These are phyloP conservation scores for Acanthurus tractus DNA, from an alignment of 2,797 vertebrate species.

Conservation along the genomic window DNA sequence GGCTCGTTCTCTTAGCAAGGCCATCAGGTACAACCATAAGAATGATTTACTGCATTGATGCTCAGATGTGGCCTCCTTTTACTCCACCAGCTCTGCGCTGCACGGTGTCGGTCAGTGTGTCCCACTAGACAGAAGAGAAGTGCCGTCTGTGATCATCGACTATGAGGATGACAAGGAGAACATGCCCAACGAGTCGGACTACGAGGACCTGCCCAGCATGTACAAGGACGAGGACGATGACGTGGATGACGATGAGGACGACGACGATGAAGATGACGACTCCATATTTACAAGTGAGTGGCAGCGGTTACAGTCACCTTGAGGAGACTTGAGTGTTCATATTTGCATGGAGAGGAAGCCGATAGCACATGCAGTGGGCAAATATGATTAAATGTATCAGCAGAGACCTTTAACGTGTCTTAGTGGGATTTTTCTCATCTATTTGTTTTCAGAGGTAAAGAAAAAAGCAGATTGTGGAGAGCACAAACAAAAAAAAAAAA, in stretches of 20 bases:
- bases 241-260: slow-evolving; percentile 92
- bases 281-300: slow-evolving; percentile 92
- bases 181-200: slow-evolving; percentile 94
- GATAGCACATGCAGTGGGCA: background rate
- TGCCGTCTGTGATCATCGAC: slow-evolving; percentile 95
- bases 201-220: slow-evolving; percentile 95
- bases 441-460: background rate
- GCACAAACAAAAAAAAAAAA: background rate
- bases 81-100: slow-evolving; percentile 86
- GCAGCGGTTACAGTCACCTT: background rate
- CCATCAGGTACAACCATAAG: slow-evolving; percentile 6
- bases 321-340: background rate
- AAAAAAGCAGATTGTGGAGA: background rate
- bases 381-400: background rate
- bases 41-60: background rate
- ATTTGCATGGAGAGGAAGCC: background rate
- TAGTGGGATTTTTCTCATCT: background rate
- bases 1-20: slow-evolving; percentile 17
- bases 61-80: slow-evolving; percentile 5
- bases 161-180: slow-evolving; percentile 99
- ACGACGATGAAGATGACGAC: slow-evolving; percentile 89
- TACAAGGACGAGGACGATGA: slow-evolving; percentile 94
- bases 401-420: background rate
- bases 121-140: slow-evolving; percentile 92
- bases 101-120: slow-evolving; percentile 87